A percentile compares a stretch with the other conserved stretches of the same genome.
These are phyloP conservation scores for Cyclura pinguis DNA, from an alignment of 2,797 vertebrate species.

Conservation along the genomic window DNA sequence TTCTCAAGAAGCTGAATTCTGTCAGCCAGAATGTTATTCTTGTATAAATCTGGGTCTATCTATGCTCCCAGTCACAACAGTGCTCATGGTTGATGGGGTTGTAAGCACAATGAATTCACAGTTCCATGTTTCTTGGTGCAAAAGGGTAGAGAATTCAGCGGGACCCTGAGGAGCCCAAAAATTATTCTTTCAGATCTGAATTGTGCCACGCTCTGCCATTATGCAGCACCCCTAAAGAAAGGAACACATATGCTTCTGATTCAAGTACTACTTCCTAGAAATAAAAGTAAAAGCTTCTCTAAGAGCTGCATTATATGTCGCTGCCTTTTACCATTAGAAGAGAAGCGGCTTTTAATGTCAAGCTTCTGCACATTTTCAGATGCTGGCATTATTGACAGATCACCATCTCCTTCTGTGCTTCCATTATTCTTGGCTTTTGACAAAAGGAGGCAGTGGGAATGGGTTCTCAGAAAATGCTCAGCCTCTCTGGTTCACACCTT, in stretches of 20 bases:
- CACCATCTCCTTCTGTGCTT: not conserved
- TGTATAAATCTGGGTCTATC: not conserved
- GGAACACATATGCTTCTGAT: conserved; percentile 29
- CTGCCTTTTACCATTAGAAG: conserved; percentile 23
- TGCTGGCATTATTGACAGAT: not conserved
- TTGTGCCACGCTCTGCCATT: conserved; percentile 30
- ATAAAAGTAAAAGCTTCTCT: conserved; percentile 37
- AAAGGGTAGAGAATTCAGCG: not conserved
- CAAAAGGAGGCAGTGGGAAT: not conserved
- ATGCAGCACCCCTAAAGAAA: conserved; percentile 17
- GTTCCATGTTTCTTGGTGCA: not conserved
- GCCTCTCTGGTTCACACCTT: rapidly evolving
- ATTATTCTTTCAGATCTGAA: not conserved
- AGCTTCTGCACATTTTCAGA: not conserved
- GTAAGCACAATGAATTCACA: not conserved
- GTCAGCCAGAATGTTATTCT: not conserved
- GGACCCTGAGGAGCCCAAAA: not conserved
- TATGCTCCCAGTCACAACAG: not conserved
- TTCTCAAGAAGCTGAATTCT: not conserved
- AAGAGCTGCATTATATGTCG: not conserved
- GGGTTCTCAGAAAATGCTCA: not conserved
- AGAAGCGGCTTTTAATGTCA: conserved; percentile 36
- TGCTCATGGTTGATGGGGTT: not conserved
- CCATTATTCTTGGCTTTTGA: not conserved
- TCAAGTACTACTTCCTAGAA: conserved; percentile 26